Evolutionary conservation across 1,140 invertebrate genomes (phyloP).

Genomic region (Neomicropteryx cornuta): DNA sequence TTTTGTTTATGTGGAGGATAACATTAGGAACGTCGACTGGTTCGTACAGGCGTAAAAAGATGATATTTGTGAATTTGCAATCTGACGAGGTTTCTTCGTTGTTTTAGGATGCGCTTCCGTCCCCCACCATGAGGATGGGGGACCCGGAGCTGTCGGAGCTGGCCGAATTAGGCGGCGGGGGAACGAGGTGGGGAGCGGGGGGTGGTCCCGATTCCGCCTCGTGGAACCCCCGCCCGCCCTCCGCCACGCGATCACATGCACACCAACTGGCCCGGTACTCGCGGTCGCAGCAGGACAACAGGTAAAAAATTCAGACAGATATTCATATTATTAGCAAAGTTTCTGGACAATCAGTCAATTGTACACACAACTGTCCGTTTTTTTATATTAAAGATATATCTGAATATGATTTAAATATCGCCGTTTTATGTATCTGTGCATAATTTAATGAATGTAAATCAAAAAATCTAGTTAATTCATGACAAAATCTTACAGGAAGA

Average conservation of each 20-base stretch:
- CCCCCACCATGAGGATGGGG: constrained; percentile 42
- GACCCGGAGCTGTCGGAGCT: constrained; percentile 38
- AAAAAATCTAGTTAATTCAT: neutral
- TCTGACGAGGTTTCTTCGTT: constrained; percentile 5
- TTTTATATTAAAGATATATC: constrained; percentile 13
- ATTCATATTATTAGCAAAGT: neutral
- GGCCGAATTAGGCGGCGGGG: constrained; percentile 35
- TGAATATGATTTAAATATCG: neutral
- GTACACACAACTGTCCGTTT: neutral
- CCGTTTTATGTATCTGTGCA: neutral
- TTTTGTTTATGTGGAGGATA: too few relatives aligned
- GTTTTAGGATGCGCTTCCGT: constrained; percentile 14
- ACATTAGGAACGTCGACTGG: too few relatives aligned
- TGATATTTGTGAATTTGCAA: too few relatives aligned
- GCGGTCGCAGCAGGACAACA: constrained; percentile 29
- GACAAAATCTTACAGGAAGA: neutral
- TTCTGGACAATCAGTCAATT: neutral
- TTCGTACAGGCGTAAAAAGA: too few relatives aligned
- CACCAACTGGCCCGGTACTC: constrained; percentile 34
- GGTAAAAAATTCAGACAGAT: neutral
- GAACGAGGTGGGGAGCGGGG: constrained; percentile 16
- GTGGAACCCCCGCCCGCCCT: constrained; percentile 33
- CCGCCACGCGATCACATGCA: constrained; percentile 35
- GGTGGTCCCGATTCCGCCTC: constrained; percentile 24
- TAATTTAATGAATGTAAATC: neutral